Conservation (phyloP, 2,113 vertebrate genomes). For the Ancistrus triradiatus region DNA sequence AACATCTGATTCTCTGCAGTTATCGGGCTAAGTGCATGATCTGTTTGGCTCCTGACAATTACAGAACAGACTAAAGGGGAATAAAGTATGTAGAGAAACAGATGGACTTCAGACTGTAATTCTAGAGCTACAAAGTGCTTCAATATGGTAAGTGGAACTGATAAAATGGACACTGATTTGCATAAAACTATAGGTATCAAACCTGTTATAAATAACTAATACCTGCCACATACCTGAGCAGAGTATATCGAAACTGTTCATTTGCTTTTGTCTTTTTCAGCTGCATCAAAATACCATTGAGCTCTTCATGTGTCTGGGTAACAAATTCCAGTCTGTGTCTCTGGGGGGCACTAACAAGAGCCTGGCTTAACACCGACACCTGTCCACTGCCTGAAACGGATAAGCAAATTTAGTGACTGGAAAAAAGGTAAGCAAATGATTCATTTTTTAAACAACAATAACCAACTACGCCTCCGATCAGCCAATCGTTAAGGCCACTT, state of each 20-base stretch:
- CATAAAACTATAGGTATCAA: not conserved
- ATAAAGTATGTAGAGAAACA: no score
- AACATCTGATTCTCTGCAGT: no score
- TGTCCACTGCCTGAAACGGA: conserved; percentile 61
- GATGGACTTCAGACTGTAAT: no score
- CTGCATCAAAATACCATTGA: conserved; percentile 64
- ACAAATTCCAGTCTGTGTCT: conserved; percentile 79
- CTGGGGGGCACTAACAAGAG: conserved; percentile 51
- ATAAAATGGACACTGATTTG: no score
- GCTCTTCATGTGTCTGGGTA: conserved; percentile 51
- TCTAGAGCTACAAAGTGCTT: no score
- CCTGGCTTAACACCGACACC: conserved; percentile 67
- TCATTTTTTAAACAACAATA: not conserved
- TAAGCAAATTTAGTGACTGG: not conserved
- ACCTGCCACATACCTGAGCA: conserved; percentile 67
- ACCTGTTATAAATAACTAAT: not conserved
- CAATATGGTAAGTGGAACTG: no score
- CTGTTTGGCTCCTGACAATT: not conserved
- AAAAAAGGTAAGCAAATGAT: not conserved
- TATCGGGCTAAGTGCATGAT: no score
- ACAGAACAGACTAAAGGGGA: no score
- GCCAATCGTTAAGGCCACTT: conserved; percentile 88
- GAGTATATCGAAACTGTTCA: conserved; percentile 59
- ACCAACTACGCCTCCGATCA: conserved; percentile 71
- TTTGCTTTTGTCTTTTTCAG: conserved; percentile 61